A percentile compares a stretch with the other conserved stretches of the same genome.
Evolutionary conservation across 2,797 vertebrate genomes (phyloP).

Genomic region (Macropodus opercularis): DNA sequence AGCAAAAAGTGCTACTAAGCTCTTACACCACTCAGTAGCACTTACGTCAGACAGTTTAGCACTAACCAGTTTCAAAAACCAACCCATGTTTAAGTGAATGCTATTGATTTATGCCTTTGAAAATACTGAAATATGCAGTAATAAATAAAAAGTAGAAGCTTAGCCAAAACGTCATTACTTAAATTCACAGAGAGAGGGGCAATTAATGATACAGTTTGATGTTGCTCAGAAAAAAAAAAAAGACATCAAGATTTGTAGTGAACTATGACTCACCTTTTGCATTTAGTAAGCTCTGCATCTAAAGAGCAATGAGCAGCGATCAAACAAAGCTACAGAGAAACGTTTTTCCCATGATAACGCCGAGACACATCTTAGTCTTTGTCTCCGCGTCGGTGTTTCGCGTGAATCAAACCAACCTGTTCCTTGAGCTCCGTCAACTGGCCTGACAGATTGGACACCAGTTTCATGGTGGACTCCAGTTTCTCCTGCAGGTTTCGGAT

Average conservation of each 20-base stretch:
- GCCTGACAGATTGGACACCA: constrained; percentile 92
- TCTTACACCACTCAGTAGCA: neutral
- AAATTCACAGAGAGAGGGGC: constrained; percentile 20
- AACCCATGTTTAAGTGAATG: too few relatives aligned
- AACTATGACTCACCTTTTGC: constrained; percentile 69
- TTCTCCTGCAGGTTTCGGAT: constrained; percentile 97
- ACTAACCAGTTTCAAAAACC: neutral
- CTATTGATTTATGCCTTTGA: neutral
- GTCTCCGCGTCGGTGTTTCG: accelerated
- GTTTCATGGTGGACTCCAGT: constrained; percentile 96
- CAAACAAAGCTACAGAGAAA: constrained; percentile 34
- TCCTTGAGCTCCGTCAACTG: constrained; percentile 97
- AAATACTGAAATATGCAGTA: neutral
- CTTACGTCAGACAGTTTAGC: neutral
- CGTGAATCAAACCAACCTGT: constrained; percentile 91
- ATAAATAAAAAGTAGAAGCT: constrained; percentile 9
- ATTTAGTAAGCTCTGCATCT: constrained; percentile 61
- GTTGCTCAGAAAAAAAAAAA: constrained; percentile 53
- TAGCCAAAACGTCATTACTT: constrained; percentile 31
- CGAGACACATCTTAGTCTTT: neutral
- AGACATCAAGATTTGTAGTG: constrained; percentile 42
- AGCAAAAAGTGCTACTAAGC: constrained; percentile 26
- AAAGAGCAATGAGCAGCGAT: constrained; percentile 52
- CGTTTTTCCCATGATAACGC: neutral
- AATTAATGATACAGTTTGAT: constrained; percentile 45